These are phyloP conservation scores for Leucoraja ocellata DNA, from an alignment of 2,797 vertebrate species.

Conservation along the genomic window DNA sequence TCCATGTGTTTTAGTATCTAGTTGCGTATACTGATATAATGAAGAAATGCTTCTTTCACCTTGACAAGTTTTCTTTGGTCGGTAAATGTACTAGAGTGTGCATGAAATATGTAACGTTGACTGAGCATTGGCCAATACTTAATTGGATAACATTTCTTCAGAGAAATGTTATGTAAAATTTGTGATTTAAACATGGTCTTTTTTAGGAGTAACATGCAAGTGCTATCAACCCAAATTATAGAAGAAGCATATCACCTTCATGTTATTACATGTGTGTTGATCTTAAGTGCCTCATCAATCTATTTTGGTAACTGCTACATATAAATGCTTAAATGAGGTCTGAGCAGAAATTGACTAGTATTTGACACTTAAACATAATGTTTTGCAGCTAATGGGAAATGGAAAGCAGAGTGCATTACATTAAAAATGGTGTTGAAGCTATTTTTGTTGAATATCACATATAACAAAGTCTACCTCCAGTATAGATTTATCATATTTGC, in stretches of 20 bases:
- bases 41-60: neutral
- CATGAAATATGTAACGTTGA: neutral
- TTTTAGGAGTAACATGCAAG: neutral
- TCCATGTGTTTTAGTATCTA: neutral
- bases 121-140: neutral
- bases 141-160: neutral
- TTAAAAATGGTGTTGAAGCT: neutral
- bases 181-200: neutral
- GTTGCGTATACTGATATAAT: neutral
- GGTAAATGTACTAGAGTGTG: neutral
- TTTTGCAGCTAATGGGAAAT: neutral
- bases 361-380: neutral
- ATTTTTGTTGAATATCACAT: neutral
- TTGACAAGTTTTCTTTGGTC: neutral
- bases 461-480: neutral
- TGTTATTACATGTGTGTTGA: neutral
- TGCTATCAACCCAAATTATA: neutral
- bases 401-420: no score
- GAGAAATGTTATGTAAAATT: neutral
- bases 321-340: neutral
- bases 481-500: neutral
- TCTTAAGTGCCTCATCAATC: neutral
- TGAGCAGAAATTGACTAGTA: neutral
- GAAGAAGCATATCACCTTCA: neutral
- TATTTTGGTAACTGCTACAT: neutral